Base-by-base conservation (phyloP, 2,797 vertebrate species). In the Sebastes kiyomatsui region DNA sequence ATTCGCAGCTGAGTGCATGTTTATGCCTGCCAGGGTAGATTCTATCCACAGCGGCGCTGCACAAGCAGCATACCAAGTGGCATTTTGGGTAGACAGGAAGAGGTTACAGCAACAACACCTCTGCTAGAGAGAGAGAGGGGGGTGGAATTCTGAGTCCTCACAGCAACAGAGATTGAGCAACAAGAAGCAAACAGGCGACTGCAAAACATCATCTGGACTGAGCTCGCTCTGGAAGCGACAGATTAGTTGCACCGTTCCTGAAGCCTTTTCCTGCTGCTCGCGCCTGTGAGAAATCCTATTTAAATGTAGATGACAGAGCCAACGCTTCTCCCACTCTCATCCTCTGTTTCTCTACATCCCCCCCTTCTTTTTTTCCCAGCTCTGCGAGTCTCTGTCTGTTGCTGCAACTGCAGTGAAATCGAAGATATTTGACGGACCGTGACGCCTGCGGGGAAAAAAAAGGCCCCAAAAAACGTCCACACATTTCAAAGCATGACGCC, bases 41-140 rank as follows among this genome's bases (percentile, higher is more conserved):
- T 67, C 67, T 66, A 60, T 18, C 74, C 59, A 56, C 76, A 10
- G 55, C 35, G 4, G 49, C 30, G 4, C 22, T 6, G 74, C 42
- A 12, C 67, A 73, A 90, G 75, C 82, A 88, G 75, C 79, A 85
- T 46, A 79, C 42, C 72, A 54, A 86, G 80, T 73, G 78, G 89
- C 84, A 86, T 87, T 90, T 72, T 76, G 81, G 67, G 83, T 77
- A 77, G 64, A 83, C 86, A 92, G 90, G 91, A 93, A 92, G 90
- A 91, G 90, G 89, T 90, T 92, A 90, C 62, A 75, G 85, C 74
- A 69, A 30, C 66, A 81, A 80, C 85, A 90, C 77, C 80, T 87
- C 80, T 1, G 56, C 55, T 18, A 4, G 7, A 42, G 64, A 27
- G 54, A 7, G n/a, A 12, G n/a, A 30, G 25, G 1, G 14, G 68